Evolutionary conservation across 2,888 invertebrate species (phyloP).

Genomic region (Oscheius sp.): DNA sequence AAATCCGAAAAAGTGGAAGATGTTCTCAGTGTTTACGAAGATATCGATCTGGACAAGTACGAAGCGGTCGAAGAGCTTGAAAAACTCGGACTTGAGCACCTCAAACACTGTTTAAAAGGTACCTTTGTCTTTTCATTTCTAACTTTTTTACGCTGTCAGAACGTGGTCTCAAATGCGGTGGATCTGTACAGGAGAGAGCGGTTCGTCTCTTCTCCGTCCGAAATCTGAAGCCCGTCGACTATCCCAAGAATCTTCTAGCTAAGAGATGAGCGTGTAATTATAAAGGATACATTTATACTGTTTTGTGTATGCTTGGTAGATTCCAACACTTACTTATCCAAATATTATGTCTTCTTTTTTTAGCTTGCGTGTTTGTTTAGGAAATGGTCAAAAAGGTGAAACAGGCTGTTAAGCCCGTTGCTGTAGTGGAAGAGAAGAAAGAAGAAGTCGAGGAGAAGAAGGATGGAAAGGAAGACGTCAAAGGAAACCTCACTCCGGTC

Average conservation of each 20-base stretch:
- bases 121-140: slow-evolving; percentile 2
- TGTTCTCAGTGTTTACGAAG: slow-evolving; percentile 15
- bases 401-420: background rate
- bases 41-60: slow-evolving; percentile 52
- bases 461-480: slow-evolving; percentile 24
- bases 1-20: background rate
- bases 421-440: background rate
- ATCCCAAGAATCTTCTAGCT: slow-evolving; percentile 58
- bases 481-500: background rate
- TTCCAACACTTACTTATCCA: no score
- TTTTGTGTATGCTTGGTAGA: no score
- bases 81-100: slow-evolving; percentile 74
- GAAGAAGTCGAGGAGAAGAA: slow-evolving; percentile 5
- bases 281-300: no score
- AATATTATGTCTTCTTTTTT: no score
- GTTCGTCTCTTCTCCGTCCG: slow-evolving; percentile 74
- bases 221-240: slow-evolving; percentile 52
- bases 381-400: slow-evolving; percentile 13
- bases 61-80: slow-evolving; percentile 70
- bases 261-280: slow-evolving; percentile 10
- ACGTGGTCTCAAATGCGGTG: slow-evolving; percentile 77
- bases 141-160: slow-evolving; percentile 41
- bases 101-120: slow-evolving; percentile 65
- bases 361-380: no score
- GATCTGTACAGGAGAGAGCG: slow-evolving; percentile 75